Evolutionary conservation across 2,888 invertebrate species (phyloP).

Genomic region (Mylabris sibirica): DNA sequence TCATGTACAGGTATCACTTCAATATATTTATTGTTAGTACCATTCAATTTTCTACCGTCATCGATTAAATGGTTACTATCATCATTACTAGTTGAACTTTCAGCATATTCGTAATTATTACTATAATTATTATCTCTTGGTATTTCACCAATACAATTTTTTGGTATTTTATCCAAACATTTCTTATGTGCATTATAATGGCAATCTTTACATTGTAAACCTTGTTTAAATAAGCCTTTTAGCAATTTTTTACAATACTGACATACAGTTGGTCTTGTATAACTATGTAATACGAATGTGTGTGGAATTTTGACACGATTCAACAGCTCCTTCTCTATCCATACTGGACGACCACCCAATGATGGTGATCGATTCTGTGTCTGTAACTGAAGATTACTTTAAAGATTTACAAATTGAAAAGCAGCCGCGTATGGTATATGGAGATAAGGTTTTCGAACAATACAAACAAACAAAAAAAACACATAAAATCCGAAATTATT

Average conservation of each 20-base stretch:
- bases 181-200: constrained; percentile 96
- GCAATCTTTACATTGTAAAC: constrained; percentile 96
- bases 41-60: constrained; percentile 59
- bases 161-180: constrained; percentile 88
- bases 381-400: constrained; percentile 43
- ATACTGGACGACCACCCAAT: constrained; percentile 71
- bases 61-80: constrained; percentile 64
- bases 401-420: constrained; percentile 56
- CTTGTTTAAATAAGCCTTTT: constrained; percentile 95
- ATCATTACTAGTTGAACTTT: constrained; percentile 66
- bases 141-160: constrained; percentile 87
- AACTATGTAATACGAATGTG: constrained; percentile 95
- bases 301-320: constrained; percentile 82
- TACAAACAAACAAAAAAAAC: constrained; percentile 37
- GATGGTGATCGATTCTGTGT: constrained; percentile 75
- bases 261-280: constrained; percentile 96
- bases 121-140: constrained; percentile 64
- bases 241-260: constrained; percentile 95
- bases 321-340: constrained; percentile 77
- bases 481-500: constrained; percentile 36
- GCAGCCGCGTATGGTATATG: constrained; percentile 61
- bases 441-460: constrained; percentile 21
- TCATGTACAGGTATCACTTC: constrained; percentile 61
- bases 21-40: constrained; percentile 52
- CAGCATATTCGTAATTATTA: constrained; percentile 62